Evolutionary conservation across 2,797 vertebrate genomes (phyloP).

Genomic region (Chloroceryle inda): DNA sequence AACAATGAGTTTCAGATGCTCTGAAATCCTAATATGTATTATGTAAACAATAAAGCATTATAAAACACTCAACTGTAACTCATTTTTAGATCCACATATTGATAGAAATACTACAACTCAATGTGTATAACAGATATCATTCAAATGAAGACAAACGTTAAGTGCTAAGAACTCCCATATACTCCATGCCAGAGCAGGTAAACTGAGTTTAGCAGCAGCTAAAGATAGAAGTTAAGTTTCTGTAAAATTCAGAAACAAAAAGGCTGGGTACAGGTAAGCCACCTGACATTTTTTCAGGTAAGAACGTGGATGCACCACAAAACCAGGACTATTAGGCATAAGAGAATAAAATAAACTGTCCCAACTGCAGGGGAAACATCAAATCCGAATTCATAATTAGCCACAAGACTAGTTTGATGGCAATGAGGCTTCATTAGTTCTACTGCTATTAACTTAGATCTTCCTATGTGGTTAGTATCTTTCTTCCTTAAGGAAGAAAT

Average conservation of each 20-base stretch:
- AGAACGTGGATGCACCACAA: neutral
- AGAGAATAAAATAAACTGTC: neutral
- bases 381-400: neutral
- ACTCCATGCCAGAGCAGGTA: neutral
- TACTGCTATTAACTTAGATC: neutral
- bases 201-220: neutral
- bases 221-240: neutral
- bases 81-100: neutral
- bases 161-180: neutral
- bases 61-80: neutral
- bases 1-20: neutral
- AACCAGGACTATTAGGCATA: neutral
- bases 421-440: neutral
- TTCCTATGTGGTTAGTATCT: neutral
- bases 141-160: neutral
- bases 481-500: neutral
- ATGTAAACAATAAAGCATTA: neutral
- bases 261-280: neutral
- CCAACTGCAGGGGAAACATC: neutral
- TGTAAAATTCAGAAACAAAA: neutral
- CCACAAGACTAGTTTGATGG: neutral
- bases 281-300: neutral
- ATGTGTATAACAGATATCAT: neutral
- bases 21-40: neutral
- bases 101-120: neutral